phyloP scores from a whole-genome alignment of 2,888 invertebrate species.

The Cephonodes hylas region DNA sequence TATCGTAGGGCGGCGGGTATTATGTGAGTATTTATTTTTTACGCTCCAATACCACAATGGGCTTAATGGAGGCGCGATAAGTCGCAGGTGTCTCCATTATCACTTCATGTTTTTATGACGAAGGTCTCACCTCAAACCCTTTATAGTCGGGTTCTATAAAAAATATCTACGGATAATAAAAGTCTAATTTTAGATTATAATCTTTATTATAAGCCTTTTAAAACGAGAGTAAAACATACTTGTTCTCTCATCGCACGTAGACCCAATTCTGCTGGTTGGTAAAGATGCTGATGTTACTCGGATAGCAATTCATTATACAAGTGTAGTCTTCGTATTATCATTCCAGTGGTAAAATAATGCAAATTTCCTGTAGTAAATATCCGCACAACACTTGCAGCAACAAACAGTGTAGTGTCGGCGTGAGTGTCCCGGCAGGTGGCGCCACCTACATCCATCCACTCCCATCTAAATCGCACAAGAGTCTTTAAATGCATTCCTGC shows the following conservation, averaged over 20 bases:
- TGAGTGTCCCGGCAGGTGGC: not conserved
- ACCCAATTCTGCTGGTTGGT: no score
- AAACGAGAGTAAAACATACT: not conserved
- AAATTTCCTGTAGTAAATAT: no score
- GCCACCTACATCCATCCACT: not conserved
- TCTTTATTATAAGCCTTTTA: no score
- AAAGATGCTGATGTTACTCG: no score
- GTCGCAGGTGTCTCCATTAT: slow-evolving; percentile 6
- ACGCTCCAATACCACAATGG: not conserved
- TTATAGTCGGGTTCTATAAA: not conserved
- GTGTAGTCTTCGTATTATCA: no score
- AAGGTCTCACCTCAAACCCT: not conserved
- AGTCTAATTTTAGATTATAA: not conserved
- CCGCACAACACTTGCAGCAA: not conserved
- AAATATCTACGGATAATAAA: not conserved
- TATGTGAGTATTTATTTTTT: slow-evolving; percentile 9
- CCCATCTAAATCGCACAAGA: not conserved
- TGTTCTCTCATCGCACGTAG: not conserved
- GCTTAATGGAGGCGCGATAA: slow-evolving; percentile 5
- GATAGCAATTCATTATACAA: no score
- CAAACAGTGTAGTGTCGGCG: not conserved
- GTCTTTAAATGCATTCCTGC: not conserved
- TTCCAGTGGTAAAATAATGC: no score
- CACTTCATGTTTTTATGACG: not conserved
- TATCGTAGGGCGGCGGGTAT: not conserved